A percentile compares a stretch with the other conserved stretches of the same genome.
Evolutionary conservation across 2,113 vertebrate species (phyloP).

Genomic region (Shinisaurus crocodilurus): DNA sequence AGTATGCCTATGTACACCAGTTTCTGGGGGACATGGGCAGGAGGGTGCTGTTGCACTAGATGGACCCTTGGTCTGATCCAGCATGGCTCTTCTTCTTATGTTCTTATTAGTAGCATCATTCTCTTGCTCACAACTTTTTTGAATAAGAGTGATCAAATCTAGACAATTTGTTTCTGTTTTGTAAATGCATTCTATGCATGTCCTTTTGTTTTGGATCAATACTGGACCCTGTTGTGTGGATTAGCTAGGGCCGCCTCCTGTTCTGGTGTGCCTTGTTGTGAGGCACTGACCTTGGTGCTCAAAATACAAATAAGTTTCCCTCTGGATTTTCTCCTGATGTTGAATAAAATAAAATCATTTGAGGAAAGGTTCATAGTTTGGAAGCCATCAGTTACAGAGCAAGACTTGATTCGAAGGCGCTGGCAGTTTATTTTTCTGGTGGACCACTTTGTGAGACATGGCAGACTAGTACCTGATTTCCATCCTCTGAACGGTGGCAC

Average conservation of each 20-base stretch:
- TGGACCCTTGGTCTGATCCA: no score
- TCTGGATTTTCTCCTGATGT: neutral
- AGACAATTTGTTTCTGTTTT: neutral
- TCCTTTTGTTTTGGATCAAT: accelerated
- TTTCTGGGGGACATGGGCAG: no score
- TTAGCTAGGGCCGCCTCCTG: no score
- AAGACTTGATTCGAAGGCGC: neutral
- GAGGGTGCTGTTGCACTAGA: no score
- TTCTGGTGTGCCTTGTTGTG: no score
- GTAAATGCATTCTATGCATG: neutral
- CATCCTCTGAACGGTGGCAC: neutral
- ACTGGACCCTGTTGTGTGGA: no score
- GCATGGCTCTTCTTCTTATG: no score
- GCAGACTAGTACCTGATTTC: neutral
- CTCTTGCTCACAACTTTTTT: accelerated
- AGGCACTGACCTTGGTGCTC: neutral
- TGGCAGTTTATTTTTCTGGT: neutral
- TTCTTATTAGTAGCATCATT: no score
- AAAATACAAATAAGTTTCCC: neutral
- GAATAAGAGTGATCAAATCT: neutral
- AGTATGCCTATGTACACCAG: no score
- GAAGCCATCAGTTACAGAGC: neutral
- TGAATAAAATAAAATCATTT: neutral
- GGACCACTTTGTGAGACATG: neutral
- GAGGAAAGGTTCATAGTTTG: neutral